phyloP scores from a whole-genome alignment of 2,888 invertebrate species.

The Tuberolachnus salignus region DNA sequence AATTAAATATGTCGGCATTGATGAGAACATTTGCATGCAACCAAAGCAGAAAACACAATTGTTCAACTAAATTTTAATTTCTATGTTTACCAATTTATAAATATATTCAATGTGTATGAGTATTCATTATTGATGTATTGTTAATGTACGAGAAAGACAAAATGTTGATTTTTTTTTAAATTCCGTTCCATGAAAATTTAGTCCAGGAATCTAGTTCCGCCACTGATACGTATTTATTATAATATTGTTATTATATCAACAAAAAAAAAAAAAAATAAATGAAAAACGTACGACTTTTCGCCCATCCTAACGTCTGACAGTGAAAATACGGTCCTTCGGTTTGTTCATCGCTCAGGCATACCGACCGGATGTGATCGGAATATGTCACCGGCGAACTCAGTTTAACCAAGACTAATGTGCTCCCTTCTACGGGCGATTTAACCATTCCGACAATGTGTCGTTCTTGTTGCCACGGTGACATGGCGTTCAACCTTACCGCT shows the following conservation, averaged over 20 bases:
- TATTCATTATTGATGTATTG: too few species aligned
- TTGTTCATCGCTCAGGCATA: slow-evolving; percentile 75
- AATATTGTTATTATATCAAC: not conserved
- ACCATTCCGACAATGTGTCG: slow-evolving; percentile 82
- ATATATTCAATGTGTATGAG: too few species aligned
- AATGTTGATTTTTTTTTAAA: too few species aligned
- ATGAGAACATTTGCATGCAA: too few species aligned
- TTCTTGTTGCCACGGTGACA: slow-evolving; percentile 87
- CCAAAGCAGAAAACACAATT: too few species aligned
- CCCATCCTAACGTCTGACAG: slow-evolving; percentile 87
- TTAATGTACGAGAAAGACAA: too few species aligned
- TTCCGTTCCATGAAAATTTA: too few species aligned
- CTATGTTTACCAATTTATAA: too few species aligned
- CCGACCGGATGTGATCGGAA: slow-evolving; percentile 83
- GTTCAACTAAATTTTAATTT: too few species aligned
- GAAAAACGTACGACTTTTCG: slow-evolving; percentile 70
- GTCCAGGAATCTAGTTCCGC: too few species aligned
- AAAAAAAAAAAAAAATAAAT: not conserved
- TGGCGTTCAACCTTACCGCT: slow-evolving; percentile 75
- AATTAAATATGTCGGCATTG: too few species aligned
- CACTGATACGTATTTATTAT: too few species aligned
- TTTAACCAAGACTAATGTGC: slow-evolving; percentile 80
- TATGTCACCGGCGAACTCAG: slow-evolving; percentile 76
- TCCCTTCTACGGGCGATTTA: slow-evolving; percentile 87
- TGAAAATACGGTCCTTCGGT: slow-evolving; percentile 64